A percentile compares a stretch with the other conserved stretches of the same genome.
Evolutionary conservation across 2,113 vertebrate genomes (phyloP).

Genomic region (Egretta garzetta): DNA sequence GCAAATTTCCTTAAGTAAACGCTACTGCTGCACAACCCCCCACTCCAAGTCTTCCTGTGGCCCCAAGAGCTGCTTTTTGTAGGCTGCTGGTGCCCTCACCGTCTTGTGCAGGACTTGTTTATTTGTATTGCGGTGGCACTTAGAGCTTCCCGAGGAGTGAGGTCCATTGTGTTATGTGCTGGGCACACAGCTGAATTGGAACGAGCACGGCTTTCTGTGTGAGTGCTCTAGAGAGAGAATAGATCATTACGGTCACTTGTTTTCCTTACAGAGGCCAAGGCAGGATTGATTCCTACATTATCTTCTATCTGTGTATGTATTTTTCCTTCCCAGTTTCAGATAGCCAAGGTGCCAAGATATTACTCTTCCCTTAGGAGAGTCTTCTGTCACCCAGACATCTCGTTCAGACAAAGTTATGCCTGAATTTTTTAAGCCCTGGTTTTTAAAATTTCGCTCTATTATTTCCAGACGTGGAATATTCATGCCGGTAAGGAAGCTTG

Average conservation of each 20-base stretch:
- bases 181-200: slow-evolving; percentile 60
- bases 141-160: slow-evolving; percentile 58
- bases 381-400: neutral
- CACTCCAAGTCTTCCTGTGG: neutral
- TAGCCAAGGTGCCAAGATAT: neutral
- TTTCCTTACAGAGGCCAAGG: slow-evolving; percentile 53
- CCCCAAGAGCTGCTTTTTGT: slow-evolving; percentile 50
- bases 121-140: slow-evolving; percentile 61
- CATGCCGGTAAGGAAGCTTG: neutral
- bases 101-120: slow-evolving; percentile 63
- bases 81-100: slow-evolving; percentile 57
- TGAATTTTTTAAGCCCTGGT: neutral
- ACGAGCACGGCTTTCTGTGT: slow-evolving; percentile 52
- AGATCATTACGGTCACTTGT: slow-evolving; percentile 71
- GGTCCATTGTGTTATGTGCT: slow-evolving; percentile 54
- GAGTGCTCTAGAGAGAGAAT: slow-evolving; percentile 71
- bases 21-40: neutral
- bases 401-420: neutral
- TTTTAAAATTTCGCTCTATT: neutral
- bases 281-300: slow-evolving; percentile 62
- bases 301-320: slow-evolving; percentile 25
- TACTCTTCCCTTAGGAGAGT: neutral
- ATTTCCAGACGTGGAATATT: neutral
- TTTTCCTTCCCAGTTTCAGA: slow-evolving; percentile 37
- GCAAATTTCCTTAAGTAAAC: neutral